phyloP scores from a whole-genome alignment of 2,888 invertebrate species.

The Sisyra terminalis region DNA sequence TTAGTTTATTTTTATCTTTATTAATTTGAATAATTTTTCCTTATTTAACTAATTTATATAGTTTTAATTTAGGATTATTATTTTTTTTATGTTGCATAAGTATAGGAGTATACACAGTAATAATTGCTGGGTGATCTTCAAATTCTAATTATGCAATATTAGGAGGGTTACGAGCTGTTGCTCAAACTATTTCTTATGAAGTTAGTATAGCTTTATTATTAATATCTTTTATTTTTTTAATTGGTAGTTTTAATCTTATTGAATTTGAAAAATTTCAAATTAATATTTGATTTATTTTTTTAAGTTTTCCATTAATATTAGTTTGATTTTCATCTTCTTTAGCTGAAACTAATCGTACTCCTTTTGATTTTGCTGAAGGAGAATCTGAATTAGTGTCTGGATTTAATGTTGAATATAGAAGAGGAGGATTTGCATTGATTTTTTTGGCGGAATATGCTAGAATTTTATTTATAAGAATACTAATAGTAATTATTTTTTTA shows the following conservation, averaged over 20 bases:
- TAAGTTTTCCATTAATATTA: slow-evolving; percentile 36
- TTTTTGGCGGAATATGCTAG: slow-evolving; percentile 53
- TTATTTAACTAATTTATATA: slow-evolving; percentile 33
- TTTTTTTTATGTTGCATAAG: slow-evolving; percentile 49
- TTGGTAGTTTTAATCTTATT: slow-evolving; percentile 35
- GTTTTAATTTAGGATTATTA: slow-evolving; percentile 40
- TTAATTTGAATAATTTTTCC: slow-evolving; percentile 40
- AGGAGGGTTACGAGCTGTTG: slow-evolving; percentile 46
- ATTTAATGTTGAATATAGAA: slow-evolving; percentile 63
- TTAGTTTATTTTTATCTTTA: slow-evolving; percentile 41
- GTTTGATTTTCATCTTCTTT: too few species aligned
- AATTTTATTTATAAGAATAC: slow-evolving; percentile 49
- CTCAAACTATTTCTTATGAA: slow-evolving; percentile 65
- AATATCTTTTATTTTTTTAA: slow-evolving; percentile 38
- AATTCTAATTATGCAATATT: slow-evolving; percentile 59
- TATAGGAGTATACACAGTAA: slow-evolving; percentile 43
- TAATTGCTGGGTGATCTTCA: slow-evolving; percentile 48
- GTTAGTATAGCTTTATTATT: slow-evolving; percentile 50
- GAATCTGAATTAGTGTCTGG: slow-evolving; percentile 65
- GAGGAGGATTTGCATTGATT: slow-evolving; percentile 53
- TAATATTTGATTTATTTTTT: slow-evolving; percentile 34
- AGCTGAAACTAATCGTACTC: too few species aligned
- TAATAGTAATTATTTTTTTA: slow-evolving; percentile 41
- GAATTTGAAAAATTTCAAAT: slow-evolving; percentile 32
- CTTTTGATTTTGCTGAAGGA: too few species aligned